These are phyloP conservation scores for Apomyelois bistriatella DNA, from an alignment of 2,888 invertebrate genomes.

Conservation along the genomic window DNA sequence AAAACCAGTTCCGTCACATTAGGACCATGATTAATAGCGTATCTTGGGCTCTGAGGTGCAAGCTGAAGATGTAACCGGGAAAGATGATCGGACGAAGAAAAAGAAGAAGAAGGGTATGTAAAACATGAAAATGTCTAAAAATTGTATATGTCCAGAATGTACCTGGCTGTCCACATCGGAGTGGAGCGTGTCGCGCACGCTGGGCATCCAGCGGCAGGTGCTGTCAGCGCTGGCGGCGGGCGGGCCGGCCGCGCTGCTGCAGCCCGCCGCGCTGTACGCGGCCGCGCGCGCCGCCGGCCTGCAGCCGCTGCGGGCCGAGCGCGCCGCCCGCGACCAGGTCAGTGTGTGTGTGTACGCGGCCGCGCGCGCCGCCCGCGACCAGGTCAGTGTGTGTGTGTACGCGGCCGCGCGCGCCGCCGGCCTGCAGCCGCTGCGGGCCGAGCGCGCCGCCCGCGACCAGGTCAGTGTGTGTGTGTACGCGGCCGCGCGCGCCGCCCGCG, in stretches of 20 bases:
- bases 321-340: slow-evolving; percentile 15
- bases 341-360: neutral
- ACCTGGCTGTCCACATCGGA: slow-evolving; percentile 76
- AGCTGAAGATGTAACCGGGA: too few relatives aligned
- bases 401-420: slow-evolving; percentile 78
- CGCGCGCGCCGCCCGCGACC: neutral
- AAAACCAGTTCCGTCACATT: too few relatives aligned
- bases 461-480: neutral
- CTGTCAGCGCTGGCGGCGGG: slow-evolving; percentile 77
- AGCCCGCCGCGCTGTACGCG: slow-evolving; percentile 79
- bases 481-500: too few relatives aligned
- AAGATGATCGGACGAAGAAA: too few relatives aligned
- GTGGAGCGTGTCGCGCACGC: slow-evolving; percentile 70
- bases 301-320: slow-evolving; percentile 77
- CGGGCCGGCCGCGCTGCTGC: slow-evolving; percentile 81
- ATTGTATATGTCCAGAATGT: slow-evolving; percentile 58
- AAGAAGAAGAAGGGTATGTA: too few relatives aligned
- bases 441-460: slow-evolving; percentile 30
- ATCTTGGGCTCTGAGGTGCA: too few relatives aligned
- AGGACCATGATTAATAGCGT: too few relatives aligned
- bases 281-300: slow-evolving; percentile 80
- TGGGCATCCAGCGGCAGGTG: slow-evolving; percentile 82
- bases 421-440: slow-evolving; percentile 78
- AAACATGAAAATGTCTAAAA: neutral
- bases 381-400: slow-evolving; percentile 47